These are phyloP conservation scores for Helleia helle DNA, from an alignment of 2,888 invertebrate species.

Conservation along the genomic window DNA sequence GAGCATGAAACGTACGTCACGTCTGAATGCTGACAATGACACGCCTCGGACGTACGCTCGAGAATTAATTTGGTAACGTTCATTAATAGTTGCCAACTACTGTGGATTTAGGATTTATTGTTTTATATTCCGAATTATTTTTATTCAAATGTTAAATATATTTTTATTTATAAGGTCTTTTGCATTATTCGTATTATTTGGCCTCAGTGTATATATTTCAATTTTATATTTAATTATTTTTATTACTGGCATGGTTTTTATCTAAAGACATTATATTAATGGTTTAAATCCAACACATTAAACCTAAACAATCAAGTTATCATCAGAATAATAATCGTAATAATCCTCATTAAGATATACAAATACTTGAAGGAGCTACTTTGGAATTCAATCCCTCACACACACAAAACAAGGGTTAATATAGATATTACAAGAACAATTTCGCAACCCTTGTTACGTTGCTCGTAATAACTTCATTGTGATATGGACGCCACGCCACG, in stretches of 20 bases:
- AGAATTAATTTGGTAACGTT: no score
- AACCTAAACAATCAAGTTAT: neutral
- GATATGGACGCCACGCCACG: slow-evolving; percentile 20
- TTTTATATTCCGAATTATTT: no score
- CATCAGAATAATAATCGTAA: neutral
- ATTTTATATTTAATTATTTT: no score
- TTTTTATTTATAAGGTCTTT: no score
- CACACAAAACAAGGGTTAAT: slow-evolving; percentile 19
- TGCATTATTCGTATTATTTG: no score
- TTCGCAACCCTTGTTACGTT: slow-evolving; percentile 24
- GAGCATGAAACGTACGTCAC: slow-evolving; percentile 10
- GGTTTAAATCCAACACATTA: no score
- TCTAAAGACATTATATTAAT: neutral
- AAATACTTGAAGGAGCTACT: slow-evolving; percentile 12
- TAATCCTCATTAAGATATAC: neutral
- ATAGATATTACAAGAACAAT: slow-evolving; percentile 24
- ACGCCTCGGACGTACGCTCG: slow-evolving; percentile 18
- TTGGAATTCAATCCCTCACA: slow-evolving; percentile 17
- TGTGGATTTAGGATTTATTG: no score
- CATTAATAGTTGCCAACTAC: no score
- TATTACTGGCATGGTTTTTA: no score
- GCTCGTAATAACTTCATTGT: slow-evolving; percentile 25
- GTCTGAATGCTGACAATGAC: slow-evolving; percentile 32
- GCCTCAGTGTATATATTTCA: no score
- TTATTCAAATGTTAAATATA: no score